Evolutionary conservation across 2,113 vertebrate genomes (phyloP).

Genomic region (Pyxicephalus adspersus): DNA sequence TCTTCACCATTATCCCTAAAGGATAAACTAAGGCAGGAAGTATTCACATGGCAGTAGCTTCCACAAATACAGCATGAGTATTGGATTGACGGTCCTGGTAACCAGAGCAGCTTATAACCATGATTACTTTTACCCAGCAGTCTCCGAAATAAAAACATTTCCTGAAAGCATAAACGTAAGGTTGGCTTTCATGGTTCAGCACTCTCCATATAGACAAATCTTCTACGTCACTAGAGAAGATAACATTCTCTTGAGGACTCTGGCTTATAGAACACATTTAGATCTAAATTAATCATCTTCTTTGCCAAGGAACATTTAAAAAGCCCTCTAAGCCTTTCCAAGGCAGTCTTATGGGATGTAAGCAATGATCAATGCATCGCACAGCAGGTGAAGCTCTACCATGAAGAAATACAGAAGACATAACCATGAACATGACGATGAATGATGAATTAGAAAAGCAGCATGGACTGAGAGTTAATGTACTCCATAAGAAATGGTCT

Average conservation of each 20-base stretch:
- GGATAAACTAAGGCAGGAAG: too few species aligned
- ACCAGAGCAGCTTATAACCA: not conserved
- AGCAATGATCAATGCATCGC: not conserved
- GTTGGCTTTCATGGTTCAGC: not conserved
- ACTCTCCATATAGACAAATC: not conserved
- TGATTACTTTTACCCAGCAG: not conserved
- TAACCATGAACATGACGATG: not conserved
- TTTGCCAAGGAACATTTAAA: not conserved
- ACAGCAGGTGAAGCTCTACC: not conserved
- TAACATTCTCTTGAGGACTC: not conserved
- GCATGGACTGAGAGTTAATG: not conserved
- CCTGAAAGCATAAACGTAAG: conserved; percentile 23
- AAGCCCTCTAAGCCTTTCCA: not conserved
- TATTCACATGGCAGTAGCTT: too few species aligned
- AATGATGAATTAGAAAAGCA: too few species aligned
- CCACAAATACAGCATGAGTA: too few species aligned
- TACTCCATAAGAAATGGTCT: not conserved
- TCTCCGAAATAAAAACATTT: not conserved
- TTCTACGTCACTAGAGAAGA: conserved; percentile 16
- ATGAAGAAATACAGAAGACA: too few species aligned
- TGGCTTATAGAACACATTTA: conserved; percentile 13
- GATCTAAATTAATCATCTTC: conserved; percentile 23
- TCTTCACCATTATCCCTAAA: too few species aligned
- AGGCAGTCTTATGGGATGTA: not conserved
- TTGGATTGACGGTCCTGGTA: too few species aligned